These are phyloP conservation scores for Chionodraco myersi DNA, from an alignment of 2,113 vertebrate species.

Conservation along the genomic window DNA sequence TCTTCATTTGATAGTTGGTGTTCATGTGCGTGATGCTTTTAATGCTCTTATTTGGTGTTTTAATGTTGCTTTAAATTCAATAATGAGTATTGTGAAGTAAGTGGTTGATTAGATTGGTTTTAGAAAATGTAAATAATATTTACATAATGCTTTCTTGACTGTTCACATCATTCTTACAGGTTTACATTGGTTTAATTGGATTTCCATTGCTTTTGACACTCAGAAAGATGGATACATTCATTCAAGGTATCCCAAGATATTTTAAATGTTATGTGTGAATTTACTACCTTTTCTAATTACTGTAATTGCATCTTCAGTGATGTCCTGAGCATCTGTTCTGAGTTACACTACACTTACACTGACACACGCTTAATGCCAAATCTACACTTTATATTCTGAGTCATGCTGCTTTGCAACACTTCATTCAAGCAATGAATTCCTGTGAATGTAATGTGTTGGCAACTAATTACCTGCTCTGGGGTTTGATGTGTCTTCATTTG, in stretches of 20 bases:
- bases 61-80: background rate
- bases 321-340: background rate
- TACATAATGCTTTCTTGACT: background rate
- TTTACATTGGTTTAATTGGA: too few species aligned
- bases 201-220: background rate
- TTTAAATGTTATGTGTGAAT: slow-evolving; percentile 5
- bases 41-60: background rate
- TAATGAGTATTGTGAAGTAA: background rate
- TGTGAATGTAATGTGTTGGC: background rate
- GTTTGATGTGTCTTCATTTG: too few species aligned
- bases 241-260: background rate
- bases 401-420: background rate
- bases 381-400: background rate
- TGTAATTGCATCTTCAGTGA: background rate
- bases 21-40: background rate
- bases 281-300: background rate
- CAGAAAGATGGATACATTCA: too few species aligned
- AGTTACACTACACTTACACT: background rate
- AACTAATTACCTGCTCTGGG: background rate
- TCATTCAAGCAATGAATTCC: background rate
- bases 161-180: background rate
- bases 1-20: background rate
- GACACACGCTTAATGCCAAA: background rate
- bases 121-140: background rate
- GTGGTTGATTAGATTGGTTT: background rate